These are phyloP conservation scores for Pachliopta kotzebuea DNA, from an alignment of 2,888 invertebrate genomes.

Conservation along the genomic window DNA sequence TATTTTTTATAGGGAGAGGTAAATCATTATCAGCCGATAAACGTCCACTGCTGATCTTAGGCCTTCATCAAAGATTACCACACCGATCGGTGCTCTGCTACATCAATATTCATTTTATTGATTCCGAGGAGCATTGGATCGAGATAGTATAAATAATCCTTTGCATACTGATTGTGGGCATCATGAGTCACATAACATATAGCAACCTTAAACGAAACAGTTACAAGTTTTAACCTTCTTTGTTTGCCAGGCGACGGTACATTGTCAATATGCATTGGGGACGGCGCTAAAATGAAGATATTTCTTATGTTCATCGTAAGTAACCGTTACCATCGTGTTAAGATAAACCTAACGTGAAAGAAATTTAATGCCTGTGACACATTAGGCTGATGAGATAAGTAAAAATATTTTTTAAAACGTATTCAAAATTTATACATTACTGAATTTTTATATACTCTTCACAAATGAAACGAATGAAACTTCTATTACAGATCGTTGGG, in stretches of 20 bases:
- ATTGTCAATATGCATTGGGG: slow-evolving; percentile 41
- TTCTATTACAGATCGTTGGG: too few species aligned
- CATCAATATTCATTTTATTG: too few species aligned
- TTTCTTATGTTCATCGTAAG: slow-evolving; percentile 25
- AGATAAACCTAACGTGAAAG: slow-evolving; percentile 1
- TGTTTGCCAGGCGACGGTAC: slow-evolving; percentile 34
- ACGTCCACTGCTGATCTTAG: too few species aligned
- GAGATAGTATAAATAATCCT: slow-evolving; percentile 5
- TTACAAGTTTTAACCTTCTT: slow-evolving; percentile 56
- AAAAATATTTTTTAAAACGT: too few species aligned
- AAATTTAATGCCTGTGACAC: slow-evolving; percentile 8
- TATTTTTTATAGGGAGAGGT: too few species aligned
- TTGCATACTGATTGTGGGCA: slow-evolving; percentile 11
- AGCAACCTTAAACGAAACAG: slow-evolving; percentile 58
- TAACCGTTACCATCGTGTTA: slow-evolving; percentile 24
- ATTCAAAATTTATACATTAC: too few species aligned
- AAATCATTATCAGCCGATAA: too few species aligned
- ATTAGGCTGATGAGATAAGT: not conserved
- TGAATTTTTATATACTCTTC: too few species aligned
- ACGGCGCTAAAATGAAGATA: slow-evolving; percentile 28
- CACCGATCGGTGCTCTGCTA: too few species aligned
- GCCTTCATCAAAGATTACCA: too few species aligned
- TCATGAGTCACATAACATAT: slow-evolving; percentile 44
- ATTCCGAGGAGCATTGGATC: not conserved
- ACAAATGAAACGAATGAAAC: too few species aligned